Evolutionary conservation across 1,140 invertebrate genomes (phyloP), one percentile per base, ranked within the genome.

Genomic region (Bathynomus jamesi): DNA sequence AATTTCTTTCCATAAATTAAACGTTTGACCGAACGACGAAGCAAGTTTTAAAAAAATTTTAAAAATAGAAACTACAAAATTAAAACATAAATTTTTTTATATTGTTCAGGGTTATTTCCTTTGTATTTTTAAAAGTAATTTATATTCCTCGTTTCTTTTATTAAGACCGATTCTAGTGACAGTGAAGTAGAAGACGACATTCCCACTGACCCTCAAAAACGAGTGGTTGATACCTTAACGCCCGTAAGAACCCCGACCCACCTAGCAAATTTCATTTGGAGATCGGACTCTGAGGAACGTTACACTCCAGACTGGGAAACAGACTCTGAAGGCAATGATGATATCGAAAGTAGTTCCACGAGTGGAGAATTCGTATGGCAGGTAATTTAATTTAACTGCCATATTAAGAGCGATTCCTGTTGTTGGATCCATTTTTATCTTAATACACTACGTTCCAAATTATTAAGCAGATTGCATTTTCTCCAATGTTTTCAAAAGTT

Each of bases 321-420:
- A 61, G 67, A 69, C 21, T 53, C 40, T 2, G 67, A 69, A 27
- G 62, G 2, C 2, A 64, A 64, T 7, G 62, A 64, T 27, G 67
- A 61, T 4, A 31, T 30, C 25, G n/a, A 28, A 25, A 29, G 28
- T 24, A 61, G 67, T 29, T 61, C 28, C 28, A 69, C 46, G 27
- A 69, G 67, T 28, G 67, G 67, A 32, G 67, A 69, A 21, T 69
- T 69, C 30, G 24, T 69, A 21, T 69, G 67, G 67, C 67, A 69
- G 67, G 67, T 69, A 1, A 53, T 10, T 64, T 64, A 27, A 64
- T 53, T 13, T 53, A 13, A 21, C 46, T 13, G 46, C 21, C 11
- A 13, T 53, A 13, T 53, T 53, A 53, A 11, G 11, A 53, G 46
- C 21, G 46, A 11, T 53, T 53, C 21, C 11, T 53, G 21, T 13